phyloP scores from a whole-genome alignment of 2,888 invertebrate genomes.

The Mechanitis mazaeus region DNA sequence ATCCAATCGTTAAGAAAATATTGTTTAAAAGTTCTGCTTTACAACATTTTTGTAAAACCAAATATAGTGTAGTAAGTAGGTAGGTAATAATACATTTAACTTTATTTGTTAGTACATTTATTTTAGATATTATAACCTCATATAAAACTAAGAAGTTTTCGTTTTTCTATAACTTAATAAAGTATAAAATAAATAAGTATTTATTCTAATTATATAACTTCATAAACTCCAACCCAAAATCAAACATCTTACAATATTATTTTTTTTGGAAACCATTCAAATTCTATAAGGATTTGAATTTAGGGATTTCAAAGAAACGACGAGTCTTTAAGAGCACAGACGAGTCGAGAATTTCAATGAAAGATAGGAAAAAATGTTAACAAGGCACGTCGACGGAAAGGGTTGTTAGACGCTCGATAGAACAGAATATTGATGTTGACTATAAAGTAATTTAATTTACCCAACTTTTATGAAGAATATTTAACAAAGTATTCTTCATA shows the following conservation, averaged over 20 bases:
- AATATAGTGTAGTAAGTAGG: too few relatives aligned
- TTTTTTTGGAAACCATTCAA: slow-evolving; percentile 11
- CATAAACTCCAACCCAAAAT: slow-evolving; percentile 3
- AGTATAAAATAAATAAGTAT: too few relatives aligned
- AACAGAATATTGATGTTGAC: slow-evolving; percentile 13
- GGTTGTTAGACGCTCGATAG: slow-evolving; percentile 26
- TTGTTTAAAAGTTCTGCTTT: too few relatives aligned
- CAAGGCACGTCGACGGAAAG: slow-evolving; percentile 19
- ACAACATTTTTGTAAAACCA: too few relatives aligned
- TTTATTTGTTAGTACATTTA: too few relatives aligned
- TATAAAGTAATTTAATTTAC: slow-evolving; percentile 20
- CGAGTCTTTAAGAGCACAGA: slow-evolving; percentile 14
- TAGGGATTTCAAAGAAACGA: slow-evolving; percentile 7
- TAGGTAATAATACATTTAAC: too few relatives aligned
- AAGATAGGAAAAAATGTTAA: slow-evolving; percentile 15
- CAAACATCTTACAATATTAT: slow-evolving; percentile 7
- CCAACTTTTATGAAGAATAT: background rate
- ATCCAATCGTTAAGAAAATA: slow-evolving; percentile 33
- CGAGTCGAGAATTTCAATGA: slow-evolving; percentile 19
- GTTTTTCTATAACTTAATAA: too few relatives aligned
- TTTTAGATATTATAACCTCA: too few relatives aligned
- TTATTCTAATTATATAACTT: too few relatives aligned
- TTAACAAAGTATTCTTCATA: too few relatives aligned
- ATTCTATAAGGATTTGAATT: background rate
- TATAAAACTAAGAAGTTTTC: too few relatives aligned